Conservation (phyloP, 2,888 invertebrate genomes). For the Cylindroiulus punctatus region DNA sequence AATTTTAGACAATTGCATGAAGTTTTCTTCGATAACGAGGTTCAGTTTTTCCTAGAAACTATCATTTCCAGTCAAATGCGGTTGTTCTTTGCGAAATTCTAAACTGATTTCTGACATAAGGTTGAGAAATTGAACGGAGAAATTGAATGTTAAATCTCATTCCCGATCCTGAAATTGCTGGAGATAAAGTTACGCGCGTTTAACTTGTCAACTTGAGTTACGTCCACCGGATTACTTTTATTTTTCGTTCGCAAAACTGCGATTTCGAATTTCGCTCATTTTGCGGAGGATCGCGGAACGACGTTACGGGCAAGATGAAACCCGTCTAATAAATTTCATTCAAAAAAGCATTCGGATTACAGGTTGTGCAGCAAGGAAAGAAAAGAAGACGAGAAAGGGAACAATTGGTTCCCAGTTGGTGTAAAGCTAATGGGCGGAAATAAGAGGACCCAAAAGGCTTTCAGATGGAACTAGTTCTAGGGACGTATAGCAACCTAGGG, state of each 20-base stretch:
- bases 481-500: no score
- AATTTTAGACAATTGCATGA: no score
- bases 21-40: no score
- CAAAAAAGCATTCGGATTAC: background rate
- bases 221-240: background rate
- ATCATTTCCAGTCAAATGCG: no score
- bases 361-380: background rate
- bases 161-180: background rate
- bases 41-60: no score
- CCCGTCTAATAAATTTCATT: constrained; percentile 6
- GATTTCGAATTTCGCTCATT: background rate
- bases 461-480: no score
- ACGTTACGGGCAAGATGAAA: background rate
- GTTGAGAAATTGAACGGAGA: background rate
- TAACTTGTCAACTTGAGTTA: constrained; percentile 34
- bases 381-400: background rate
- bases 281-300: background rate
- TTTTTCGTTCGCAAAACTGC: background rate
- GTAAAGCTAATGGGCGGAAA: constrained; percentile 37
- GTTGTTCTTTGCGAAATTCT: background rate
- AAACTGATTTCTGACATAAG: background rate
- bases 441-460: constrained; percentile 3
- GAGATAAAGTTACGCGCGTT: background rate
- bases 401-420: constrained; percentile 8
- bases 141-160: constrained; percentile 28